Conservation (phyloP, 2,888 invertebrate genomes). For the Drosophila mettleri region DNA sequence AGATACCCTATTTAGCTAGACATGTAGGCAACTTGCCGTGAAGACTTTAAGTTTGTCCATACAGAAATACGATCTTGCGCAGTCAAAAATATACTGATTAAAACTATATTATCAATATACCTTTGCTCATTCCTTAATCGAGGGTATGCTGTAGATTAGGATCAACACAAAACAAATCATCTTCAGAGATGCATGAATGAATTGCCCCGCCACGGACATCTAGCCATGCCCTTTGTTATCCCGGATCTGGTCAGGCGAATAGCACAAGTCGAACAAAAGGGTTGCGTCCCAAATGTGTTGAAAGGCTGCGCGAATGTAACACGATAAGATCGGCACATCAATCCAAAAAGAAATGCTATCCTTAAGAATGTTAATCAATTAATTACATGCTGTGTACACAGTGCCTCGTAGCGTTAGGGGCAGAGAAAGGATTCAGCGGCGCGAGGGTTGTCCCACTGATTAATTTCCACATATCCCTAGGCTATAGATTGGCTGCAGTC, state of each 20-base stretch:
- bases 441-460: constrained; percentile 65
- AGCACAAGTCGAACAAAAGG: constrained; percentile 52
- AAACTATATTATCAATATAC: background rate
- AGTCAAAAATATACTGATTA: background rate
- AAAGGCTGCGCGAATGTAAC: constrained; percentile 69
- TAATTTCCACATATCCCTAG: constrained; percentile 67
- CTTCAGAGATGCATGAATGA: constrained; percentile 49
- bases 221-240: constrained; percentile 45
- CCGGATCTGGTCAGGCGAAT: constrained; percentile 58
- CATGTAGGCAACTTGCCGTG: no score
- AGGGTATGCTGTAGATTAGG: constrained; percentile 26
- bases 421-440: constrained; percentile 53
- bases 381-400: constrained; percentile 81
- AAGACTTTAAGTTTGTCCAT: background rate
- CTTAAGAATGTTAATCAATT: constrained; percentile 82
- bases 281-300: constrained; percentile 64
- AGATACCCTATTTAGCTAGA: background rate
- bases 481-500: constrained; percentile 57
- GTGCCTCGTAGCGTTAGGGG: constrained; percentile 19
- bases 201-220: constrained; percentile 39
- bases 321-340: constrained; percentile 75
- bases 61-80: background rate
- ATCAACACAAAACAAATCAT: constrained; percentile 53
- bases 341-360: constrained; percentile 67
- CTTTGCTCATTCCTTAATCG: background rate